Percentiles rank a stretch among this genome's conserved stretches.
Evolutionary conservation across 2,113 vertebrate genomes (phyloP).

Genomic region (Onychostruthus taczanowskii): DNA sequence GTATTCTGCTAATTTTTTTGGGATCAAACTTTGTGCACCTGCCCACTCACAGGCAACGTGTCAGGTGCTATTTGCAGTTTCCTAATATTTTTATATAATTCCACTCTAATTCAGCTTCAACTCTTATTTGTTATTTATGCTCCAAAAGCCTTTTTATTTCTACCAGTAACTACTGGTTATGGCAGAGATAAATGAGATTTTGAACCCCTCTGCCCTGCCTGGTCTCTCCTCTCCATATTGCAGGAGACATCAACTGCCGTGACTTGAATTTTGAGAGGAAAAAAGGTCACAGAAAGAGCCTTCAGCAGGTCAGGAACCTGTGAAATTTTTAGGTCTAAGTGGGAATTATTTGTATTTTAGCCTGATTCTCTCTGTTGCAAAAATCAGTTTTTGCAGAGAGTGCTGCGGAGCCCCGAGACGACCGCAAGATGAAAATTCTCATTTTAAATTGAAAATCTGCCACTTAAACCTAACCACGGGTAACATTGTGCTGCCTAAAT

Average conservation of each 20-base stretch:
- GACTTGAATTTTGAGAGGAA: background rate
- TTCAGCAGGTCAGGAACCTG: background rate
- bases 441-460: background rate
- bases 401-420: fast-evolving
- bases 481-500: background rate
- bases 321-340: background rate
- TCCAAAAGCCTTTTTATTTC: background rate
- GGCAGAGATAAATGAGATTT: background rate
- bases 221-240: background rate
- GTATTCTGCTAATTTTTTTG: background rate
- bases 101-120: background rate
- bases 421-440: background rate
- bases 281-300: background rate
- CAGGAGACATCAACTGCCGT: background rate
- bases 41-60: fast-evolving
- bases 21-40: background rate
- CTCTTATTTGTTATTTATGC: background rate
- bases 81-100: background rate
- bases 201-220: background rate
- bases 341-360: background rate
- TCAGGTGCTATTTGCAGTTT: background rate
- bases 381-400: background rate
- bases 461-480: background rate
- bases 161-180: background rate
- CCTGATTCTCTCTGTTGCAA: background rate